Base-by-base conservation (phyloP, 1,140 invertebrate genomes). In the Halesus radiatus region DNA sequence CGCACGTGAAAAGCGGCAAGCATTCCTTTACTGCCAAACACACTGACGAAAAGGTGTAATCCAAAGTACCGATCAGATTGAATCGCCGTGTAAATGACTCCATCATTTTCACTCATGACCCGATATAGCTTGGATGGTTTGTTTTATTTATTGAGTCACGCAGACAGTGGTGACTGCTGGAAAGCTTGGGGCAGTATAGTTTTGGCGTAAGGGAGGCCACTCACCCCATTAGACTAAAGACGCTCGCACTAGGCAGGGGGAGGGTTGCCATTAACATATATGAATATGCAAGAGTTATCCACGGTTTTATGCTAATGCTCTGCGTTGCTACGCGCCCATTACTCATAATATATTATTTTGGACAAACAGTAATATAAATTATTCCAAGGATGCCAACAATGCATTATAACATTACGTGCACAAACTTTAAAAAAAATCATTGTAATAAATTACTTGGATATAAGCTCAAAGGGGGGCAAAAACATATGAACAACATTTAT, bases 151-250 rank as follows among this genome's bases (percentile, higher is more conserved):
- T 29, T 7, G 50, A 74, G 20, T 54, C 23, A 52, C 68, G 68
- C 68, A 72, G 7, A 72, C 68, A 72, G 18, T 58, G 73, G 53
- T 58, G 54, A 77, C 76, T 32, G 58, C 20, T 29, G 16, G 26
- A 32, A 75, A 75, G 26, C 72, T 75, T 75, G 81, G 74, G 81
- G 78, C 74, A 77, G 77, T 82, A 66, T 79, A 70, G 74, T 82
- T 82, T 82, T 56, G 74, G 75, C 76, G 53, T 73, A 60, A 77
- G 72, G 53, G 78, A 78, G 81, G 76, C 64, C 73, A 83, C 54
- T 73, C 70, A 80, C 82, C 82, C 82, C 64, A 74, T 80, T 79
- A 79, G 56, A 83, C 78, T 76, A 79, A 83, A 83, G 82, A 83
- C 82, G 82, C 82, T 79, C 68, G 76, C 56, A 78, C 79, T 50